Conservation (phyloP, 2,888 invertebrate genomes). For the Cactoblastis cactorum region DNA sequence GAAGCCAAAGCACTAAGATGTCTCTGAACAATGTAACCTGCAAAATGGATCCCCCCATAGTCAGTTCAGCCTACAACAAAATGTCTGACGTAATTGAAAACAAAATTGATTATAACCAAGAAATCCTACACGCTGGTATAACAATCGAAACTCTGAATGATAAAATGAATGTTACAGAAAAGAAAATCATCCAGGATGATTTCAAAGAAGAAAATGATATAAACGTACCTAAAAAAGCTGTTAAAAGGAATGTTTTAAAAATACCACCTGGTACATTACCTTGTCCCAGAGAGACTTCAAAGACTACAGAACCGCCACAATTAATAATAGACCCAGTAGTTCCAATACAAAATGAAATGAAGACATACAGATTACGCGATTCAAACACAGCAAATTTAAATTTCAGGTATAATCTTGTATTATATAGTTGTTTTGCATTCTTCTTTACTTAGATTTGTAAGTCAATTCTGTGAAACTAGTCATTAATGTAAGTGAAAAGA, state of each 20-base stretch:
- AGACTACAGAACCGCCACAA: constrained; percentile 56
- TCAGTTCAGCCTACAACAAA: constrained; percentile 71
- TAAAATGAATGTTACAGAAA: constrained; percentile 55
- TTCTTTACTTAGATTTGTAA: constrained; percentile 54
- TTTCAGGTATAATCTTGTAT: constrained; percentile 31
- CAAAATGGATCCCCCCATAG: constrained; percentile 78
- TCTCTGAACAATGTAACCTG: constrained; percentile 86
- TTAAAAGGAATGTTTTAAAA: constrained; percentile 61
- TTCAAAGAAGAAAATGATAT: constrained; percentile 42
- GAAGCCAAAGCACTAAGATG: constrained; percentile 83
- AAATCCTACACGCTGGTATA: constrained; percentile 55
- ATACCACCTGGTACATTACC: constrained; percentile 64
- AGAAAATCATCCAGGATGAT: constrained; percentile 34
- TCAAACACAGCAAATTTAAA: constrained; percentile 42
- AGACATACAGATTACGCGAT: constrained; percentile 65
- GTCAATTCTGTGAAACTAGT: constrained; percentile 42
- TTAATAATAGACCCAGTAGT: constrained; percentile 61
- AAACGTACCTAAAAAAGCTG: constrained; percentile 43
- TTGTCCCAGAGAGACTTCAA: constrained; percentile 56
- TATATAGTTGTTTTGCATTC: constrained; percentile 59
- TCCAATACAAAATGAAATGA: constrained; percentile 73
- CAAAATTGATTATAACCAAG: constrained; percentile 57
- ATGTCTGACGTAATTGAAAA: constrained; percentile 50
- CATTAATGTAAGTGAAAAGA: constrained; percentile 54
- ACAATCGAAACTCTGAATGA: constrained; percentile 58